Evolutionary conservation across 2,888 invertebrate species (phyloP).

Genomic region (Hirtodrosophila histrioides): DNA sequence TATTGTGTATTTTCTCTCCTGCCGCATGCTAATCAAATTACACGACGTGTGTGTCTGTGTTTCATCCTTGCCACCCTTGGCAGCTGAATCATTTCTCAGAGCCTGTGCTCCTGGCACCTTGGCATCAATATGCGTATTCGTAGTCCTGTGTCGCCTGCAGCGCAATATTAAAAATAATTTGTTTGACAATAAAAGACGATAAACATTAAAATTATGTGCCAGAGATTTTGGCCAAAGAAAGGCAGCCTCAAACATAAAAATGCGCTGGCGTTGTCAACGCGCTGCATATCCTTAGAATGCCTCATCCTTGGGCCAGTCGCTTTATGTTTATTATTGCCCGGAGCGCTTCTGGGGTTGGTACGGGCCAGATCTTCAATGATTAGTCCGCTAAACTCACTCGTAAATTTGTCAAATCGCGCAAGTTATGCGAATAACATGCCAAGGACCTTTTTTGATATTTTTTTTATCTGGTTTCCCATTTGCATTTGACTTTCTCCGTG

Average conservation of each 20-base stretch:
- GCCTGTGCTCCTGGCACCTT: constrained; percentile 37
- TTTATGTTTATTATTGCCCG: constrained; percentile 58
- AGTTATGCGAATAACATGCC: constrained; percentile 49
- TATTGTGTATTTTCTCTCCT: constrained; percentile 63
- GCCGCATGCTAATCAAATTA: constrained; percentile 81
- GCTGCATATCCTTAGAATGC: constrained; percentile 50
- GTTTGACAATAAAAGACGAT: constrained; percentile 84
- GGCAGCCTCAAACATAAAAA: constrained; percentile 43
- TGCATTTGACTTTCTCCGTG: constrained; percentile 27
- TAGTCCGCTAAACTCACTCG: constrained; percentile 78
- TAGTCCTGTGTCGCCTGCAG: constrained; percentile 64
- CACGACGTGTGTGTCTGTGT: constrained; percentile 50
- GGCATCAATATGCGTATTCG: constrained; percentile 64
- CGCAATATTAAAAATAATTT: constrained; percentile 83
- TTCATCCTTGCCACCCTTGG: constrained; percentile 33
- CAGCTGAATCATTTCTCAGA: constrained; percentile 81
- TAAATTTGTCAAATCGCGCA: constrained; percentile 78
- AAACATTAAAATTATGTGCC: constrained; percentile 83
- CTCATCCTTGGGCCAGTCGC: constrained; percentile 37
- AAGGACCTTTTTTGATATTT: constrained; percentile 17
- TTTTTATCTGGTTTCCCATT: constrained; percentile 51
- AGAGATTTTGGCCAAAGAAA: constrained; percentile 53
- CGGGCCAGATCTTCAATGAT: constrained; percentile 64
- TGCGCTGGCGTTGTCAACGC: constrained; percentile 60
- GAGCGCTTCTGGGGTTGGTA: constrained; percentile 39